Conservation (phyloP, 2,888 invertebrate species). For the Ormyrus thymus region DNA sequence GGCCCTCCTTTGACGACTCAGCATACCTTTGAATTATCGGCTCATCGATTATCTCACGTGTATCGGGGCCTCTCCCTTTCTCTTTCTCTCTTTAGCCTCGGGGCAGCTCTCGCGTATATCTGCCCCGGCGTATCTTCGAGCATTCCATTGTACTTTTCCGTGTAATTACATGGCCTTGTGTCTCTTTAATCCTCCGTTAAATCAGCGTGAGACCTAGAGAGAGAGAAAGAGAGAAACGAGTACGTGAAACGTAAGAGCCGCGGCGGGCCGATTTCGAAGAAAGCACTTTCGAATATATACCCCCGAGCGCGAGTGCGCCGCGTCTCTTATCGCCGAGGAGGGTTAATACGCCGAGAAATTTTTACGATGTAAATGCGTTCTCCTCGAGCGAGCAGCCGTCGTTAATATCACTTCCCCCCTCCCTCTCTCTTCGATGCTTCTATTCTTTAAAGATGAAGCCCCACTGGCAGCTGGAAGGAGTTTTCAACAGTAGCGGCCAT, state of each 20-base stretch:
- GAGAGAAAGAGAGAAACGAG: too few species aligned
- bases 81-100: constrained; percentile 56
- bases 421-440: constrained; percentile 17
- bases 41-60: constrained; percentile 65
- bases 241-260: neutral
- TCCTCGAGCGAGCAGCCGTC: constrained; percentile 20
- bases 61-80: constrained; percentile 27
- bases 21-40: constrained; percentile 68
- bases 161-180: constrained; percentile 67
- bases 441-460: constrained; percentile 53
- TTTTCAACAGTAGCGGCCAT: constrained; percentile 65
- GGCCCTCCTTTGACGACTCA: constrained; percentile 52
- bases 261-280: neutral
- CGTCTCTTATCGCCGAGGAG: constrained; percentile 14
- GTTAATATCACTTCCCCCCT: constrained; percentile 36
- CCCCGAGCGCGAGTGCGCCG: neutral
- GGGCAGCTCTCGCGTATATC: constrained; percentile 59
- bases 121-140: constrained; percentile 65
- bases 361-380: constrained; percentile 48
- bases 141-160: constrained; percentile 70
- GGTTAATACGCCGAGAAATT: constrained; percentile 49
- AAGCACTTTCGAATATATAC: neutral
- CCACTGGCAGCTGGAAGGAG: constrained; percentile 41
- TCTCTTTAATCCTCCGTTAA: neutral
- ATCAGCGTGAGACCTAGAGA: constrained; percentile 61